Evolutionary conservation across 2,113 vertebrate species (phyloP), one percentile per base, ranked within the genome.

Genomic region (Nycticebus coucang): DNA sequence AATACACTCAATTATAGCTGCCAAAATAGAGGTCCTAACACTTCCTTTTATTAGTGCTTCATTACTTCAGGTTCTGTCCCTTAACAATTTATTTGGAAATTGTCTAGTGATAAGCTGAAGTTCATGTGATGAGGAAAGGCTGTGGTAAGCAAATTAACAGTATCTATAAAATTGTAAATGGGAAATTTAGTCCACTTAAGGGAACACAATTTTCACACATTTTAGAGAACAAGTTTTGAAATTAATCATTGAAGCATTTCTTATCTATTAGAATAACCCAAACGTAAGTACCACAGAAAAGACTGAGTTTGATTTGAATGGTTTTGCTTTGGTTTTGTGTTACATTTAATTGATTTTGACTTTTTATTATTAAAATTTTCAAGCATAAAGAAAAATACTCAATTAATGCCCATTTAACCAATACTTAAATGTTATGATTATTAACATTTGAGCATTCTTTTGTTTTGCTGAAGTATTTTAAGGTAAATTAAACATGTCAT

Each of bases 311-410:
- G 59, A 74, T 68, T 74, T 84, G 90, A 88, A 93, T 93, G 35
- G 5, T 59, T 80, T 91, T 50, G 11, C 66, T 75, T 66, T 37
- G 8, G 55, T 84, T 78, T 88, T 60, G 37, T 4, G 55, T 11
- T 81, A 59, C 41, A 26, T 28, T 95, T 91, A 77, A 24, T 71
- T 75, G 68, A 87, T 85, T 92, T 88, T 77, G n/a, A 86, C 33
- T 57, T 93, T 72, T 80, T 82, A 9, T 71, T 75, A 21, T 81
- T 72, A 87, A 81, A 82, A 30, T 78, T 21, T 89, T 83, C 21
- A 75, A 30, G 28, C 69, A 41, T 72, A 60, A 92, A 89, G 45
- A 82, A 64, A 60, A 89, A 41, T 68, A 80, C 64, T 35, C 33
- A 68, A 85, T 57, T 37, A 85, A 26, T 80, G 57, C 68, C 5